Conservation (phyloP, 2,888 invertebrate species). For the Sinodicranocentrus sp. region DNA sequence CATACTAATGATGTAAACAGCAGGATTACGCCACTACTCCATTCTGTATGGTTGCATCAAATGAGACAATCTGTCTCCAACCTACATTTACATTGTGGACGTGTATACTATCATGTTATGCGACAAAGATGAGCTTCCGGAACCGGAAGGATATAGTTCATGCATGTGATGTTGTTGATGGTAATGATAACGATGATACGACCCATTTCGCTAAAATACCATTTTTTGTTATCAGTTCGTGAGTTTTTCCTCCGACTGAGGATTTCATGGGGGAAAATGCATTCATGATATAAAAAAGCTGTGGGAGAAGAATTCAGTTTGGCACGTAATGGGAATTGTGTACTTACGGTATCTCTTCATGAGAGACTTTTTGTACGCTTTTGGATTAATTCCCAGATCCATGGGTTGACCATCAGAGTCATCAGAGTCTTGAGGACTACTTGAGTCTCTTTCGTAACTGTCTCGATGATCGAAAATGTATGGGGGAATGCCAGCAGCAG, state of each 20-base stretch:
- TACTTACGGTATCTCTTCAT: slow-evolving; percentile 97
- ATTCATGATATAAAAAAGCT: too few relatives aligned
- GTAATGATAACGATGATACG: slow-evolving; percentile 12
- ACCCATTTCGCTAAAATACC: slow-evolving; percentile 20
- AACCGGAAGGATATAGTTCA: slow-evolving; percentile 53
- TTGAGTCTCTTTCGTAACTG: slow-evolving; percentile 75
- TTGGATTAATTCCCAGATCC: slow-evolving; percentile 81
- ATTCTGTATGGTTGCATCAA: slow-evolving; percentile 19
- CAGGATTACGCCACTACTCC: neutral
- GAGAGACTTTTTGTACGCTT: slow-evolving; percentile 93
- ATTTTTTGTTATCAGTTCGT: too few relatives aligned
- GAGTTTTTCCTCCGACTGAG: too few relatives aligned
- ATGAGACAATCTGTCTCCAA: slow-evolving; percentile 40
- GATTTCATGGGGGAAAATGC: too few relatives aligned
- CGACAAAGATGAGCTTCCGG: slow-evolving; percentile 42
- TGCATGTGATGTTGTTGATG: slow-evolving; percentile 18
- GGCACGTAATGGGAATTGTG: neutral
- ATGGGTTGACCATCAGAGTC: slow-evolving; percentile 80
- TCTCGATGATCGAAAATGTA: slow-evolving; percentile 73
- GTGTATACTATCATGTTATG: too few relatives aligned
- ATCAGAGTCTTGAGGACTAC: slow-evolving; percentile 86
- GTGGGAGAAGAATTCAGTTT: too few relatives aligned
- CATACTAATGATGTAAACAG: neutral
- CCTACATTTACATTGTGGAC: too few relatives aligned
- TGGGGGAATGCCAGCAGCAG: slow-evolving; percentile 78